Evolutionary conservation across 2,797 vertebrate species (phyloP), one percentile per base, ranked within the genome.

Genomic region (Helicolenus hilgendorfi): DNA sequence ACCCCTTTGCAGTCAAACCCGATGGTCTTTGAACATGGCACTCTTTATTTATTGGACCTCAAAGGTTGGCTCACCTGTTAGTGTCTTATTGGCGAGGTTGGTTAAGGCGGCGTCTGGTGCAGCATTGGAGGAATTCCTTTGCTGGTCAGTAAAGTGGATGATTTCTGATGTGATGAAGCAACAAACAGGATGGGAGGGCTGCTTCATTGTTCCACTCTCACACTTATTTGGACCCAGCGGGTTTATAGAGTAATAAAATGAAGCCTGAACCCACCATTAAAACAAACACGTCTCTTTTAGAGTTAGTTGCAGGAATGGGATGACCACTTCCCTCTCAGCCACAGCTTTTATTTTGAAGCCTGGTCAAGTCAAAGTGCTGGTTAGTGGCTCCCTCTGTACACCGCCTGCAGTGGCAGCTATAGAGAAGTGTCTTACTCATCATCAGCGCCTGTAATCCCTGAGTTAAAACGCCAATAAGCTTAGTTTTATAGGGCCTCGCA

Each of bases 161-260:
- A 10, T 77, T 64, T 79, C 31, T 41, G 72, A 59, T 55, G 56
- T 20, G 35, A 75, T 77, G 60, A 36, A 36, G 64, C 68, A 24
- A 29, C 55, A 36, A 82, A 62, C 74, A 18, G 77, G 70, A 70
- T 49, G 53, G 14, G 27, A 70, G 29, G 36, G 41, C 59, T 35
- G 36, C 69, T 63, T 33, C 56, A 64, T 75, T 68, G 55, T 65
- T 81, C 56, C 62, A 63, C 70, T 85, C 70, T 89, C 84, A 90
- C 77, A 33, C 68, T 79, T 31, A 71, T 84, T 89, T 88, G 71
- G 49, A 75, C 9, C 62, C 72, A 55, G 45, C 33, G 71, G 56
- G 49, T 92, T 94, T 90, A 87, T 75, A 85, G 77, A 84, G 76
- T 81, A 71, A 49, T 93, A 83, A 92, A 94, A 81, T 1, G 24